Percentiles rank a stretch among this genome's conserved stretches.
These are phyloP conservation scores for western clawed frog (Xenopus tropicalis) DNA, from an alignment of 2,113 vertebrate species.

Conservation along the genomic window DNA sequence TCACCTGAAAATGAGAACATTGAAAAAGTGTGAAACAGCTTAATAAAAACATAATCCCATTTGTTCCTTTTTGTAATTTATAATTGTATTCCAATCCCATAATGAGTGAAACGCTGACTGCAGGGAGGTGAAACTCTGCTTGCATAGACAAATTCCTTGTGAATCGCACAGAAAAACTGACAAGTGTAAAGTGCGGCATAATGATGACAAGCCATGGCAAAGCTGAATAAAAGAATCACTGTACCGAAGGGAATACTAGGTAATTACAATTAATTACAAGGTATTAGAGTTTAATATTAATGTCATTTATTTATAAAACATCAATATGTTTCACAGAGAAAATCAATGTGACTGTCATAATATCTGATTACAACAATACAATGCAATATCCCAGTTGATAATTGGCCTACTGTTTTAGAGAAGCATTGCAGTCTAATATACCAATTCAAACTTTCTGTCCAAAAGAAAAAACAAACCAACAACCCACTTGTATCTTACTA, in stretches of 20 bases:
- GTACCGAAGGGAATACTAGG: constrained; percentile 7
- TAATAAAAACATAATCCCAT: too few species aligned
- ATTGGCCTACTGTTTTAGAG: neutral
- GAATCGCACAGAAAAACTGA: neutral
- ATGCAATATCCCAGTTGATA: neutral
- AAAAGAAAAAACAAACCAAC: too few species aligned
- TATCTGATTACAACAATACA: constrained; percentile 9
- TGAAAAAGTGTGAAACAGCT: too few species aligned
- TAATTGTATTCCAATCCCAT: neutral
- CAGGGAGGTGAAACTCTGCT: neutral
- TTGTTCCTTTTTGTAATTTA: too few species aligned
- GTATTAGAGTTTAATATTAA: constrained; percentile 35
- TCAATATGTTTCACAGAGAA: constrained; percentile 12
- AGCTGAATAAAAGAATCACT: constrained; percentile 23
- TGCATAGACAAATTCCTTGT: neutral
- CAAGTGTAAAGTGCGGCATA: neutral
- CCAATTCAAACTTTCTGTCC: too few species aligned
- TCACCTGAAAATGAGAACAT: too few species aligned
- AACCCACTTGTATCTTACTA: too few species aligned
- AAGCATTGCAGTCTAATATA: too few species aligned
- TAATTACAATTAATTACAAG: constrained; percentile 31
- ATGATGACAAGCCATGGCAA: constrained; percentile 8
- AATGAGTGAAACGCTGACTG: neutral
- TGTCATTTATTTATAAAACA: constrained; percentile 36
- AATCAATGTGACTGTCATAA: constrained; percentile 12